Evolutionary conservation across 2,797 vertebrate species (phyloP), one percentile per base, ranked within the genome.

Genomic region (Taeniopygia guttata): DNA sequence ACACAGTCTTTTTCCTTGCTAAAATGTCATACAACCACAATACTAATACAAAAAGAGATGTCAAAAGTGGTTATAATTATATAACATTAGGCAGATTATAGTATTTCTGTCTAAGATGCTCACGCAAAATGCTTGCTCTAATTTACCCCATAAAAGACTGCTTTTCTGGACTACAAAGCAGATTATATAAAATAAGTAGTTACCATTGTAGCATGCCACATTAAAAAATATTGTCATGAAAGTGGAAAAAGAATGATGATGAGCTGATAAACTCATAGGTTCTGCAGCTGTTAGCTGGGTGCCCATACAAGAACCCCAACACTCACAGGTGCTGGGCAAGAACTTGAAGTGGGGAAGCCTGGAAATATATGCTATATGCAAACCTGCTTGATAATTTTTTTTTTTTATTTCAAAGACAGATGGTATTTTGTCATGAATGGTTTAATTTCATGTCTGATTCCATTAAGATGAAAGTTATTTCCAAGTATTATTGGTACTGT

Each of bases 271-370:
- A 46, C 51, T 59, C 0, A 0, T 42, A 67, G 54, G 11, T 56
- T 13, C 51, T 54, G 23, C 46, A 22, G 1, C 26, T 55, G 34
- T 56, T 27, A 81, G 14, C 38, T 64, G 23, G 48, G 36, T 54
- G 48, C 26, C 29, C 0, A 0, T 34, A 25, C 40, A 30, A 34
- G 22, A 80, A 42, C 15, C 11, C 34, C 23, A 49, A 4, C 4
- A 69, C 15, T 20, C 23, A 23, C 0, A 32, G 40, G 6, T 66
- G 16, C 18, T 32, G n/a, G 40, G 43, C 34, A 63, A 93, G 14
- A 4, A 29, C 10, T 43, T 32, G 16, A 66, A 82, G 10, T 1
- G 1, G 32, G 16, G 26, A 73, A 59, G 5, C 72, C 45, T 77
- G 45, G 14, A 73, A 83, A 55, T 26, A 55, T 0, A 38, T 40